A percentile compares a stretch with the other conserved stretches of the same genome.
These are phyloP conservation scores for Ephialtes manifestator DNA, from an alignment of 2,888 invertebrate species.

Conservation along the genomic window DNA sequence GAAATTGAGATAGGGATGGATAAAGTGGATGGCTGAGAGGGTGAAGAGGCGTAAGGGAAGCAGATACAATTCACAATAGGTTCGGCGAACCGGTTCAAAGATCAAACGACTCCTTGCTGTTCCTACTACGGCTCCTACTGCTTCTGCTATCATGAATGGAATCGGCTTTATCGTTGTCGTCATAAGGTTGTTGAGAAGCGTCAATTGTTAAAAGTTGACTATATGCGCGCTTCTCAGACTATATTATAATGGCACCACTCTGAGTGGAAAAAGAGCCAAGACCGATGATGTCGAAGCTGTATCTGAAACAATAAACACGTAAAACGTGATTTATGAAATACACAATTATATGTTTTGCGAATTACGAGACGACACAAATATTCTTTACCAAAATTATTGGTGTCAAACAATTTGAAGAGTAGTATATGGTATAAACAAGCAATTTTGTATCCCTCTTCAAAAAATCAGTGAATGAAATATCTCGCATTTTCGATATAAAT, in stretches of 20 bases:
- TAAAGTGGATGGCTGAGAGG: slow-evolving; percentile 60
- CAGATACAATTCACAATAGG: slow-evolving; percentile 85
- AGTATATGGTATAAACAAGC: no score
- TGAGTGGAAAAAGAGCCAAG: background rate
- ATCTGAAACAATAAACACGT: slow-evolving; percentile 15
- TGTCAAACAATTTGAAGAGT: background rate
- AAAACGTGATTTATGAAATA: background rate
- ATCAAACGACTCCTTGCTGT: slow-evolving; percentile 81
- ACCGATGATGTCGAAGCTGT: background rate
- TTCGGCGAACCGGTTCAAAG: slow-evolving; percentile 84
- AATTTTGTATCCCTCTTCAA: no score
- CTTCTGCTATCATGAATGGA: slow-evolving; percentile 26
- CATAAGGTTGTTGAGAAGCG: slow-evolving; percentile 14
- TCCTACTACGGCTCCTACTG: slow-evolving; percentile 71
- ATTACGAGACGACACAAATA: background rate
- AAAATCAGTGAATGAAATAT: no score
- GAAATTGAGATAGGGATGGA: slow-evolving; percentile 62
- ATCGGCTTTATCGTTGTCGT: slow-evolving; percentile 11
- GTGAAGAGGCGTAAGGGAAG: slow-evolving; percentile 79
- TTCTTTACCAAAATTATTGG: background rate
- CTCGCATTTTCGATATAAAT: no score
- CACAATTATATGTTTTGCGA: background rate
- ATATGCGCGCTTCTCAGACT: background rate
- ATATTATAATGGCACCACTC: background rate
- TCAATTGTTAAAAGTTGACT: slow-evolving; percentile 31